phyloP scores from a whole-genome alignment of 2,797 vertebrate genomes.

The Vultur gryphus region DNA sequence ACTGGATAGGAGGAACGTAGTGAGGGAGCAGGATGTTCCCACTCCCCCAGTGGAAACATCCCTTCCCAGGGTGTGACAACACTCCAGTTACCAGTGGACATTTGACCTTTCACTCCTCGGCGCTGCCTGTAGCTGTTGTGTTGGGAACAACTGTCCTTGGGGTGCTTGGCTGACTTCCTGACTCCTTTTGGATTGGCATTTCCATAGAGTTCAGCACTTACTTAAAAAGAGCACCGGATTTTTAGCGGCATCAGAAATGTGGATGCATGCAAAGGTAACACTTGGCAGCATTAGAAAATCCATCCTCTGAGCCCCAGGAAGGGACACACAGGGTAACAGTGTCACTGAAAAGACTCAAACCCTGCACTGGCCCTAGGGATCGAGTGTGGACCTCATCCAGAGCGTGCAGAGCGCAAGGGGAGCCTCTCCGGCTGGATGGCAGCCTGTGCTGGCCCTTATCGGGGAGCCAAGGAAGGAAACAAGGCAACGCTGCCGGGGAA shows the following conservation, averaged over 20 bases:
- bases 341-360: not conserved
- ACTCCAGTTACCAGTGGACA: not conserved
- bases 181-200: not conserved
- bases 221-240: not conserved
- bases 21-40: not conserved
- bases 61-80: not conserved
- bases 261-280: not conserved
- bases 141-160: not conserved
- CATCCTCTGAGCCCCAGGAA: not conserved
- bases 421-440: not conserved
- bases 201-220: not conserved
- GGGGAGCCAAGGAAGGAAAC: not conserved
- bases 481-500: not conserved
- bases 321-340: not conserved
- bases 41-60: not conserved
- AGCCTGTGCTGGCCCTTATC: not conserved
- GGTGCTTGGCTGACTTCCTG: slow-evolving; percentile 2
- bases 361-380: not conserved
- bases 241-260: not conserved
- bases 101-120: not conserved
- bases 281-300: not conserved
- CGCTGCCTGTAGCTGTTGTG: not conserved
- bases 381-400: not conserved
- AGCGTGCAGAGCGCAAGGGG: not conserved
- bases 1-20: rapidly evolving